Conservation (phyloP, 2,113 vertebrate species). For the Salvelinus sp. region DNA sequence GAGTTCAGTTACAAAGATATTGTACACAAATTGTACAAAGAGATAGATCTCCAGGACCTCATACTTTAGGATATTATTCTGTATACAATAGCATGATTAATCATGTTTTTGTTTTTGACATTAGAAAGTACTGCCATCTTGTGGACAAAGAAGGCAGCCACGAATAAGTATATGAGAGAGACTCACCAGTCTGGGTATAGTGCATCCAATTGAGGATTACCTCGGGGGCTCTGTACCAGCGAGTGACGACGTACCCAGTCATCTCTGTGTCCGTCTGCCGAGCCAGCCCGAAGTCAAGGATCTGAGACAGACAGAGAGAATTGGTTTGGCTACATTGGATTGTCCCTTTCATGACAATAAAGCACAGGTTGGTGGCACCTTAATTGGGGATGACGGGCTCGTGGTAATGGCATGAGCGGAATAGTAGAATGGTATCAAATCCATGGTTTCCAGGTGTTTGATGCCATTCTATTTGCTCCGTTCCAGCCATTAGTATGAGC, state of each 20-base stretch:
- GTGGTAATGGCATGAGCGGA: no score
- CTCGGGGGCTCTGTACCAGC: conserved; percentile 95
- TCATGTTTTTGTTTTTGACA: background rate
- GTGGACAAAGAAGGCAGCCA: conserved; percentile 1
- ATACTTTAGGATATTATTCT: background rate
- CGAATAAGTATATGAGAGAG: conserved; percentile 1
- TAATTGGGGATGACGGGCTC: no score
- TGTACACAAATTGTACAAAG: no score
- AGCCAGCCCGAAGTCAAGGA: conserved; percentile 93
- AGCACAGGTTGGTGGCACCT: no score
- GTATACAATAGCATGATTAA: background rate
- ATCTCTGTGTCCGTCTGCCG: conserved; percentile 92
- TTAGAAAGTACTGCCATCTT: background rate
- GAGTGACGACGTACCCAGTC: conserved; percentile 97
- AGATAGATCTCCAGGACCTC: no score
- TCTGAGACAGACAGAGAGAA: conserved; percentile 66
- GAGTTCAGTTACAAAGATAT: no score
- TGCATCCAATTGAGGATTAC: conserved; percentile 98
- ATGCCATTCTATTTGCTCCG: no score
- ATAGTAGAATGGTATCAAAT: no score
- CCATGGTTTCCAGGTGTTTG: no score
- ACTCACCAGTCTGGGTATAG: conserved; percentile 91
- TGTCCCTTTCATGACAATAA: no score
- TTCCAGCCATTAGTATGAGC: no score
- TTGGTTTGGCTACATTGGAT: no score